Base-by-base conservation (phyloP, 2,113 vertebrate genomes). In the Lepidiolamprologus cunningtoni region DNA sequence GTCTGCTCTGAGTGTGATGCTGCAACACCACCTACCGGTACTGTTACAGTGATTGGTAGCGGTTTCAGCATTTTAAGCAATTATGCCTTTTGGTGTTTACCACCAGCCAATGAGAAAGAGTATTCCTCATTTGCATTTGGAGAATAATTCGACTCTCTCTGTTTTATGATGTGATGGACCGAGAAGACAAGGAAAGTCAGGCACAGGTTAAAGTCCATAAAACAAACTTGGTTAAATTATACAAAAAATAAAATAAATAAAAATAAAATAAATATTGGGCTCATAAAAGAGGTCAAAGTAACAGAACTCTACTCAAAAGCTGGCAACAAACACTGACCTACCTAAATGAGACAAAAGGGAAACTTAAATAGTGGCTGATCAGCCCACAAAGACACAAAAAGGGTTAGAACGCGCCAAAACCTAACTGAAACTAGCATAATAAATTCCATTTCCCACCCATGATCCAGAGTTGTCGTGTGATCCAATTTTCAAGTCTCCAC, bases 1-100 rank as follows among this genome's bases (percentile, higher is more conserved):
- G 37, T 80, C 68, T 45, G 19, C 37, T 21, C 47, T 53, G 78
- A 80, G 35, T 35, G 33, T 85, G 73, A 31, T 83, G 81, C 73
- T 88, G 80, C 88, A 88, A 82, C 93, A 88, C 93, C 94, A 82
- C 90, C 94, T 92, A 87, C 84, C 58, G 94, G 90, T 50, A 52
- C 9, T 23, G 16, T n/a, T 8, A 4, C 6, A 78, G 9, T 42
- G 45, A 42, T 50, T 16, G 7, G n/a, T 13, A 10, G 17, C 47
- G 7, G 10, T 42, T 37, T 28, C 9, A 23, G 4, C n/a, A 66
- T 12, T 55, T 73, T 58, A 71, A 52, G 21, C 11, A 61, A 23
- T 52, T 28, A 19, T n/a, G 13, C 40, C 3, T 61, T 45, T 28
- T 31, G 42, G 42, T 52, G 42, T 47, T 50, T 78, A 31, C 42